Evolutionary conservation across 2,113 vertebrate genomes (phyloP).

Genomic region (Telmatochromis bifrenatus): DNA sequence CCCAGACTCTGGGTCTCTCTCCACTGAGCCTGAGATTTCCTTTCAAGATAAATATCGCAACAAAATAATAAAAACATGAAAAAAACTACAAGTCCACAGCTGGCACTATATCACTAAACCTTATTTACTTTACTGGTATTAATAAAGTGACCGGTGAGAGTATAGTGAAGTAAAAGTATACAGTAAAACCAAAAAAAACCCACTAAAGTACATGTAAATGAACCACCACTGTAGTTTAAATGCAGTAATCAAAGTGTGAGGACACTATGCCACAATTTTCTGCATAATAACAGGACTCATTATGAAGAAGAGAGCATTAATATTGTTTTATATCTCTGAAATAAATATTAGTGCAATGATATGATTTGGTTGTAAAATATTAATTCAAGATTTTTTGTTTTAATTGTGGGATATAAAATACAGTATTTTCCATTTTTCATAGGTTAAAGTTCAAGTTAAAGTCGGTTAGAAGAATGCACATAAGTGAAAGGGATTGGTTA

Average conservation of each 20-base stretch:
- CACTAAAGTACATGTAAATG: not conserved
- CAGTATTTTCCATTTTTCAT: not conserved
- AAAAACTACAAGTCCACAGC: not conserved
- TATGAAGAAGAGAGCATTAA: not conserved
- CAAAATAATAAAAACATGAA: not conserved
- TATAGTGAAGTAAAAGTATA: not conserved
- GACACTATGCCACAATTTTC: not conserved
- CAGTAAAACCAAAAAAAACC: not conserved
- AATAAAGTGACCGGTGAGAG: accelerated
- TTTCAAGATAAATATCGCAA: not conserved
- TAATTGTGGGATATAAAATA: not conserved
- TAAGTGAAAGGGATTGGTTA: not conserved
- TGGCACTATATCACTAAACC: not conserved
- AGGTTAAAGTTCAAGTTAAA: not conserved
- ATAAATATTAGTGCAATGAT: not conserved
- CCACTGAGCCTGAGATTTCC: not conserved
- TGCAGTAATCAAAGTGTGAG: not conserved
- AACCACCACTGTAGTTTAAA: not conserved
- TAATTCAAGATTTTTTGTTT: not conserved
- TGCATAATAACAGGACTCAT: not conserved
- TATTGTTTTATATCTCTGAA: not conserved
- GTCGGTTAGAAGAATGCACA: not conserved
- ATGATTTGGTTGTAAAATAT: not conserved
- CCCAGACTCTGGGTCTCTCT: not conserved
- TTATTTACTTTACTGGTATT: not conserved